These are phyloP conservation scores for Enteromius treurensis DNA, from an alignment of 2,797 vertebrate species.

Conservation along the genomic window DNA sequence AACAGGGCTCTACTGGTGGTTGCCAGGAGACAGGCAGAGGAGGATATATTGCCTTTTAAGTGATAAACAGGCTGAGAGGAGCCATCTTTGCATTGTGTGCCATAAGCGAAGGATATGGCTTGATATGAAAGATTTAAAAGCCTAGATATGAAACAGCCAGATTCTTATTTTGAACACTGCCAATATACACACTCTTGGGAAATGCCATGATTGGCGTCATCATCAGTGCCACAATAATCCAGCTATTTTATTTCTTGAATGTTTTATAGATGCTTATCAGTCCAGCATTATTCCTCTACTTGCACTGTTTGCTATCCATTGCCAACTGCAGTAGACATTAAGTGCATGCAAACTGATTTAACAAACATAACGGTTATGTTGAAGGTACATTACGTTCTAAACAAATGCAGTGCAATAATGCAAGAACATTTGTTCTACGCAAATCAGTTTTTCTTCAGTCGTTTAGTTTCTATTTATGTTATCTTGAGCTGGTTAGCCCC, in stretches of 20 bases:
- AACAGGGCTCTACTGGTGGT: slow-evolving; percentile 74
- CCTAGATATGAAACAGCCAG: not conserved
- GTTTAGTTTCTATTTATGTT: not conserved
- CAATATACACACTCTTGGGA: slow-evolving; percentile 19
- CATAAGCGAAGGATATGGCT: not conserved
- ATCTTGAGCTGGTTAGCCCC: not conserved
- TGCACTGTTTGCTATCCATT: not conserved
- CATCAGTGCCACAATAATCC: slow-evolving; percentile 4
- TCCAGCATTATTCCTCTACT: not conserved
- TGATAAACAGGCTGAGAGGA: slow-evolving; percentile 56
- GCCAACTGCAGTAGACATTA: not conserved
- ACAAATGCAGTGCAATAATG: not conserved
- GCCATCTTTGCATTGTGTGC: slow-evolving; percentile 52
- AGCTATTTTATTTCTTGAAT: slow-evolving; percentile 18
- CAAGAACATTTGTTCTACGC: not conserved
- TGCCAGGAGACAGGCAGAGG: slow-evolving; percentile 80
- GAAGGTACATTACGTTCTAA: not conserved
- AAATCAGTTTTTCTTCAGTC: slow-evolving; percentile 1
- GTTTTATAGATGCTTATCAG: slow-evolving; percentile 11
- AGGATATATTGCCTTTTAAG: slow-evolving; percentile 60
- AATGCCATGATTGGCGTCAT: not conserved
- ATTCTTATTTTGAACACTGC: slow-evolving; percentile 14
- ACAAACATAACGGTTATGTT: not conserved
- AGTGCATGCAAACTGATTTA: not conserved
- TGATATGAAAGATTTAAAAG: slow-evolving; percentile 6